Percentiles rank a stretch among this genome's conserved stretches.
These are phyloP conservation scores for Tribolium castaneum DNA, from an alignment of 1,140 invertebrate genomes.

Conservation along the genomic window DNA sequence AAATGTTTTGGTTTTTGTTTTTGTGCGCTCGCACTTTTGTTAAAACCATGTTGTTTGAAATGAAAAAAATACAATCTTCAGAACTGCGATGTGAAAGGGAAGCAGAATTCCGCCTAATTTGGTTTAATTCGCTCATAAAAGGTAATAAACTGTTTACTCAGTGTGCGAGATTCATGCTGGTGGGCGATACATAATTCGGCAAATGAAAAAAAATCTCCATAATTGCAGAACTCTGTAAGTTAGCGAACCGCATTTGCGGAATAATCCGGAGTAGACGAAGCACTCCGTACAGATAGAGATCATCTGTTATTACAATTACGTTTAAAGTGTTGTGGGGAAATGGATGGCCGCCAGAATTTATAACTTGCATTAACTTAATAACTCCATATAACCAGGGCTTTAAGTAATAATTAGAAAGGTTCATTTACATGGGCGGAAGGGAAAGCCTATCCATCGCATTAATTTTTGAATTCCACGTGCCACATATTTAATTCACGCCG, in stretches of 20 bases:
- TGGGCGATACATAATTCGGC: background rate
- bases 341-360: slow-evolving; percentile 16
- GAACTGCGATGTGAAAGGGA: too few species aligned
- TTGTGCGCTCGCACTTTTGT: too few species aligned
- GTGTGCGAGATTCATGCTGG: too few species aligned
- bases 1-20: too few species aligned
- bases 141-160: too few species aligned
- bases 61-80: too few species aligned
- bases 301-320: slow-evolving; percentile 12
- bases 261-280: background rate
- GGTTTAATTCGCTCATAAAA: too few species aligned
- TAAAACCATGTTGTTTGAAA: too few species aligned
- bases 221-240: background rate
- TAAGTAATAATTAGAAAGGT: slow-evolving; percentile 27
- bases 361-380: slow-evolving; percentile 26
- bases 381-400: slow-evolving; percentile 6
- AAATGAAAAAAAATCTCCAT: background rate
- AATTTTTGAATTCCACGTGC: background rate
- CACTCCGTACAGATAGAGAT: background rate
- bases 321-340: background rate
- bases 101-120: too few species aligned
- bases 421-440: slow-evolving; percentile 10
- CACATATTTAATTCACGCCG: background rate
- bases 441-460: background rate
- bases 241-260: background rate